These are phyloP conservation scores for Pentalonia nigronervosa DNA, from an alignment of 1,140 invertebrate species.

Conservation along the genomic window DNA sequence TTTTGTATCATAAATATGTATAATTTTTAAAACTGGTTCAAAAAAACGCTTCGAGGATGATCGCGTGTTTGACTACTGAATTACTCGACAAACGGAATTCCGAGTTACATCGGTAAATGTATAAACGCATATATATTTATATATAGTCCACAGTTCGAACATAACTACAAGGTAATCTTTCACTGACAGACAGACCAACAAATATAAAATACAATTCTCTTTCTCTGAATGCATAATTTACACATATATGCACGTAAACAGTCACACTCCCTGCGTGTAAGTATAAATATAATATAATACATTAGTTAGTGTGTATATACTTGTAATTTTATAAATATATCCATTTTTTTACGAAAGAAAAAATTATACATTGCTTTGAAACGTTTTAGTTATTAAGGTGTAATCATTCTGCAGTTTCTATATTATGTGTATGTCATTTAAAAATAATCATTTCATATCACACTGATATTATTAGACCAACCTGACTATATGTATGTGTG, in stretches of 20 bases:
- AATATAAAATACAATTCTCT: background rate
- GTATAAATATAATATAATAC: background rate
- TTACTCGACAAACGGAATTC: conserved; percentile 38
- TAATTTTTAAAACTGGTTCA: conserved; percentile 17
- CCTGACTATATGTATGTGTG: background rate
- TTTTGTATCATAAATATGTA: background rate
- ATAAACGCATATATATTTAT: background rate
- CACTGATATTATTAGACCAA: background rate
- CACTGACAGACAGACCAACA: background rate
- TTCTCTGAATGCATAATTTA: background rate
- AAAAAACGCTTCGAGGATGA: conserved; percentile 34
- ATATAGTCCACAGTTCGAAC: background rate
- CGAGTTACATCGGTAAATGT: background rate
- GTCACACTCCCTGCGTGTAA: background rate
- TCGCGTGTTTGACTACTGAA: conserved; percentile 44
- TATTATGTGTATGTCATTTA: too few species aligned
- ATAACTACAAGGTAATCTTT: conserved; percentile 45
- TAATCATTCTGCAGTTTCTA: too few species aligned
- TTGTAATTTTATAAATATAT: too few species aligned
- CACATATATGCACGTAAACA: background rate
- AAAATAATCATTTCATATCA: background rate
- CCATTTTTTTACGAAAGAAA: too few species aligned
- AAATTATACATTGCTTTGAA: too few species aligned
- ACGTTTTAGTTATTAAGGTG: too few species aligned
- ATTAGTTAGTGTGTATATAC: background rate